Evolutionary conservation across 2,113 vertebrate genomes (phyloP).

Genomic region (Melanerpes formicivorus): DNA sequence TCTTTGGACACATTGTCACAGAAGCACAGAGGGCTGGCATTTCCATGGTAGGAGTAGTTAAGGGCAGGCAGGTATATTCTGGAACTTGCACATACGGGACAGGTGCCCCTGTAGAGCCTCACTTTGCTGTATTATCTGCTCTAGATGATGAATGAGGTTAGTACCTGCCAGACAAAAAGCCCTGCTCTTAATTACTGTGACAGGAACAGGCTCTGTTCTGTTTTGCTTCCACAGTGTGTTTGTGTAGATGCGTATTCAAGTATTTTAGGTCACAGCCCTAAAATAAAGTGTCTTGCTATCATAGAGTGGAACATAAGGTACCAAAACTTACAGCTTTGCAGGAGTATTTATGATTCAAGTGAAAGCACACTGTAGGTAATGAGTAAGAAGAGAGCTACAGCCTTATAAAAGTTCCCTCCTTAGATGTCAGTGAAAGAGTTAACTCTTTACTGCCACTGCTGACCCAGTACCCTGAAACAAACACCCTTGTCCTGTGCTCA

Average conservation of each 20-base stretch:
- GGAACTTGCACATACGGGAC: not conserved
- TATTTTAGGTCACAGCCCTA: too few species aligned
- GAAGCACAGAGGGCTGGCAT: not conserved
- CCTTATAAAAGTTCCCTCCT: not conserved
- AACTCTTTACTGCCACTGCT: not conserved
- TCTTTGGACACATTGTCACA: not conserved
- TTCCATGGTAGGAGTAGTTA: not conserved
- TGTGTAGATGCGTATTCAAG: not conserved
- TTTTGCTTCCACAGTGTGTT: accelerated
- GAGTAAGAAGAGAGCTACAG: not conserved
- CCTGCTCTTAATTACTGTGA: not conserved
- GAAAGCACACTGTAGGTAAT: accelerated
- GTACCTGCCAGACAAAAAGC: not conserved
- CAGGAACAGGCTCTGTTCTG: not conserved
- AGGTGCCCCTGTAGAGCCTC: not conserved
- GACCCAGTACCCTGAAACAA: not conserved
- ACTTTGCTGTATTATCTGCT: accelerated
- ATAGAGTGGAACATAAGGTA: not conserved
- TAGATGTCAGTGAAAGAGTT: not conserved
- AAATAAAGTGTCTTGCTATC: too few species aligned
- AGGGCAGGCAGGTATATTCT: not conserved
- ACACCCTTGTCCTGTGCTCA: not conserved
- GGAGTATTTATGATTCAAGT: too few species aligned
- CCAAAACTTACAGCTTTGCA: not conserved
- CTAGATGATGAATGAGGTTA: not conserved